Conservation (phyloP, 2,888 invertebrate species). For the Hyposoter didymator region DNA sequence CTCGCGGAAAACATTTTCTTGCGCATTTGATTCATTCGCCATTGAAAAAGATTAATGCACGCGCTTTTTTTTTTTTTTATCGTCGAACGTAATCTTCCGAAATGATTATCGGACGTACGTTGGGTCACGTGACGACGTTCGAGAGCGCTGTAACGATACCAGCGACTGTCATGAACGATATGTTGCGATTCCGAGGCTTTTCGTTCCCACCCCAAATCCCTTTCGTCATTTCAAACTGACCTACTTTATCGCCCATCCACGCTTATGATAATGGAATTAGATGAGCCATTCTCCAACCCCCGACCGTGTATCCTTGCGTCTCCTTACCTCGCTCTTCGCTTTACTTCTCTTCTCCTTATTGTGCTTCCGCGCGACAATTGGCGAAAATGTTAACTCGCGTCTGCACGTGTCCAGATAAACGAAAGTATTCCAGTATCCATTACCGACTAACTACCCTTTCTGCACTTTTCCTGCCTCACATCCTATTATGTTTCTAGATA, state of each 20-base stretch:
- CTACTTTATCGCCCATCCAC: conserved; percentile 60
- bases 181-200: conserved; percentile 35
- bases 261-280: conserved; percentile 66
- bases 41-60: not conserved
- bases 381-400: not conserved
- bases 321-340: not conserved
- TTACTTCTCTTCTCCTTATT: not conserved
- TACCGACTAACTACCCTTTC: conserved; percentile 12
- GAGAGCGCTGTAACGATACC: conserved; percentile 47
- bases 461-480: conserved; percentile 15
- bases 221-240: conserved; percentile 59
- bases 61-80: not conserved
- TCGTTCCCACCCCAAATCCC: not conserved
- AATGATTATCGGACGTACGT: not conserved
- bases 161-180: conserved; percentile 56
- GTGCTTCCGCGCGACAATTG: conserved; percentile 34
- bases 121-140: conserved; percentile 1
- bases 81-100: not conserved
- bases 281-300: conserved; percentile 45
- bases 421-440: conserved; percentile 49
- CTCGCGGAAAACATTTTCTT: not conserved
- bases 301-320: not conserved
- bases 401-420: conserved; percentile 57
- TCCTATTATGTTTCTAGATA: not conserved
- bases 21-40: not conserved